Percentiles rank a stretch among this genome's conserved stretches.
Evolutionary conservation across 2,888 invertebrate species (phyloP).

Genomic region (Periphyllus acericola): DNA sequence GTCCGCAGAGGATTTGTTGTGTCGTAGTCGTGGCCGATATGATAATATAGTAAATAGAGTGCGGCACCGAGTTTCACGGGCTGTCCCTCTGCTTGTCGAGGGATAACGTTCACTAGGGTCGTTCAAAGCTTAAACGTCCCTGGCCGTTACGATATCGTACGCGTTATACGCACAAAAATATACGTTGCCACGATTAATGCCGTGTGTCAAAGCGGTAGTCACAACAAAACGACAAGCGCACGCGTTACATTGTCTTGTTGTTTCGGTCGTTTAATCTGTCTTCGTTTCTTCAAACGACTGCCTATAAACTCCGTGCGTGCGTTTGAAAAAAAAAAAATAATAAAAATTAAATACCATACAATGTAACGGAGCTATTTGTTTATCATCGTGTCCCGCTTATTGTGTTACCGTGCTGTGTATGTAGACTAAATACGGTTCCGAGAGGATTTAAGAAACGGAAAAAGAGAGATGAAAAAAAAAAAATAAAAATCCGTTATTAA

Average conservation of each 20-base stretch:
- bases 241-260: constrained; percentile 1
- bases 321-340: constrained; percentile 20
- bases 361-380: constrained; percentile 19
- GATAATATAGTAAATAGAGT: too few relatives aligned
- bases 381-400: background rate
- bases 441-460: background rate
- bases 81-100: too few relatives aligned
- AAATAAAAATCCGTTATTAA: background rate
- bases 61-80: too few relatives aligned
- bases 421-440: background rate
- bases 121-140: background rate
- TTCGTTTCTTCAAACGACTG: background rate
- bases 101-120: too few relatives aligned
- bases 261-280: background rate
- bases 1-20: too few relatives aligned
- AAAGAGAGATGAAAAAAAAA: background rate
- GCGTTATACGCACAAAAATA: background rate
- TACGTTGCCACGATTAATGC: background rate
- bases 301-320: background rate
- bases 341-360: too few relatives aligned
- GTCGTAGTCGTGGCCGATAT: too few relatives aligned
- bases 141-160: background rate
- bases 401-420: background rate
- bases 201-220: background rate
- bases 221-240: constrained; percentile 9